Evolutionary conservation across 2,797 vertebrate species (phyloP).

Genomic region (Anomalospiza imberbis): DNA sequence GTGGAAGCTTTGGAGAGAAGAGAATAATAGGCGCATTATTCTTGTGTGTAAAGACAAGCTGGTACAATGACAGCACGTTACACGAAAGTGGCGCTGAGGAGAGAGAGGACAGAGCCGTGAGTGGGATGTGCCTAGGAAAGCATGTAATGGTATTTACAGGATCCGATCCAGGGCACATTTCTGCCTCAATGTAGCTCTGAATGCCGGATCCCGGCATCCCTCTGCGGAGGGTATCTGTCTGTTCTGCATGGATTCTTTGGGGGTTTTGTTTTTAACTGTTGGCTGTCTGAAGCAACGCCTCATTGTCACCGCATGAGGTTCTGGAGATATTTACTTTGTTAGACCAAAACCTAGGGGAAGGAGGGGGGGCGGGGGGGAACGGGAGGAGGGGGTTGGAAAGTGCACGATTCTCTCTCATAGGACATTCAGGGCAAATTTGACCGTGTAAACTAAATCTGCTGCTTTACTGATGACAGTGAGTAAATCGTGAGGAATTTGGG

Average conservation of each 20-base stretch:
- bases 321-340: not conserved
- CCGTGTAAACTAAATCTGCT: not conserved
- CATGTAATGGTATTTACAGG: not conserved
- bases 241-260: not conserved
- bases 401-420: not conserved
- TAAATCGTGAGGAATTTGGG: not conserved
- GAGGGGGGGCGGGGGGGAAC: accelerated
- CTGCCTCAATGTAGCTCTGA: not conserved
- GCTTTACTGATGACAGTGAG: not conserved
- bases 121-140: not conserved
- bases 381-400: accelerated
- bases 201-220: not conserved
- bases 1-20: conserved; percentile 32
- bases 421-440: not conserved
- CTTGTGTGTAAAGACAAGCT: not conserved
- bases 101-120: not conserved
- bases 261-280: not conserved
- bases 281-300: not conserved
- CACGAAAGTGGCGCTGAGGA: not conserved
- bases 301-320: not conserved
- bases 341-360: not conserved
- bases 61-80: not conserved
- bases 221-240: not conserved
- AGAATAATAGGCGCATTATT: conserved; percentile 35
- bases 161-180: not conserved